Evolutionary conservation across 2,113 vertebrate genomes (phyloP).

Genomic region (Cheilinus undulatus): DNA sequence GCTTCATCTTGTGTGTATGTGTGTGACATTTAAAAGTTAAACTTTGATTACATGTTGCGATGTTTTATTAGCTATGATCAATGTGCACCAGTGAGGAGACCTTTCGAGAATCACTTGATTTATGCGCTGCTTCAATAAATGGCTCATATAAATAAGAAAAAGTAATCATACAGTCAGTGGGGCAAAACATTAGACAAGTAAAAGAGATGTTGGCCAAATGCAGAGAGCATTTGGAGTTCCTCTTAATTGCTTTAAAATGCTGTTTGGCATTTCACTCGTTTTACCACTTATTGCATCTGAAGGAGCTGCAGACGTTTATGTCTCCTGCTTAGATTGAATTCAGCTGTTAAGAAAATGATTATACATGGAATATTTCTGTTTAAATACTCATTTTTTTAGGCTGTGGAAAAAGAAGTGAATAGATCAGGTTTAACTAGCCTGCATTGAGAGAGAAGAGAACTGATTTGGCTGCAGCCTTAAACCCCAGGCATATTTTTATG

Average conservation of each 20-base stretch:
- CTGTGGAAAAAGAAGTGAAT: background rate
- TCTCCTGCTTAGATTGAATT: background rate
- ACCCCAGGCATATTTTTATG: conserved; percentile 2
- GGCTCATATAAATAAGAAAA: conserved; percentile 26
- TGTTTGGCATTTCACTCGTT: conserved; percentile 36
- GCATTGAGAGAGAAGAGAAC: background rate
- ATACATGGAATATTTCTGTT: conserved; percentile 7
- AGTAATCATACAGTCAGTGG: conserved; percentile 30
- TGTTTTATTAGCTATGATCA: conserved; percentile 17
- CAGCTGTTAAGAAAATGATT: background rate
- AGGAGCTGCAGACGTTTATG: conserved; percentile 35
- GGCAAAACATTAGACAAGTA: conserved; percentile 18
- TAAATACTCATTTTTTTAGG: conserved; percentile 32
- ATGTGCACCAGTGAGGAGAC: conserved; percentile 18
- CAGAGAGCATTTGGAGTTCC: conserved; percentile 14
- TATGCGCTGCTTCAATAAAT: conserved; percentile 18
- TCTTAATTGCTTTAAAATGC: conserved; percentile 37
- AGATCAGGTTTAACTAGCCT: conserved; percentile 4
- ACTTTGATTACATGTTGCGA: background rate
- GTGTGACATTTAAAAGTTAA: conserved; percentile 20
- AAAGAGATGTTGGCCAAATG: conserved; percentile 37
- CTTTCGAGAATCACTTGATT: conserved; percentile 31
- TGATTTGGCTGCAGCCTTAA: background rate
- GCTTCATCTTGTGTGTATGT: background rate
- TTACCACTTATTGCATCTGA: conserved; percentile 16